Conservation (phyloP, 2,797 vertebrate species). For the Sebastes flavidus region DNA sequence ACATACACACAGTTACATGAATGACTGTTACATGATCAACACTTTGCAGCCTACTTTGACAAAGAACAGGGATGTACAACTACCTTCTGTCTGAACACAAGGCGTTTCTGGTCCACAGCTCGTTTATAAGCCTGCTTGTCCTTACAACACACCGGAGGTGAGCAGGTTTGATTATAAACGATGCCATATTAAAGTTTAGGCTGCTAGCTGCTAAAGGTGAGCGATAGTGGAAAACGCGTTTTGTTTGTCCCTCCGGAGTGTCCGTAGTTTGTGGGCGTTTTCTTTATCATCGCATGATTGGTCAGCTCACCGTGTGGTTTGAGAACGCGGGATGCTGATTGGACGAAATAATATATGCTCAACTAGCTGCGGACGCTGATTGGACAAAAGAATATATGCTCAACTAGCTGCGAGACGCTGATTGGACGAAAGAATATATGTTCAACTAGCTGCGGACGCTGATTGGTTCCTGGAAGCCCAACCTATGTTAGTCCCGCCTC, state of each 20-base stretch:
- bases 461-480: conserved; percentile 64
- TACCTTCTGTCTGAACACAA: conserved; percentile 71
- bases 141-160: conserved; percentile 47
- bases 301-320: conserved; percentile 44
- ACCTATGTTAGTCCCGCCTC: neutral
- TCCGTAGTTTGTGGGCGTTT: conserved; percentile 67
- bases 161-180: conserved; percentile 45
- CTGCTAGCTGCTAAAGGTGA: neutral
- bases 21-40: neutral
- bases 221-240: rapidly evolving
- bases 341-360: conserved; percentile 36
- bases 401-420: neutral
- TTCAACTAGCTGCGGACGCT: too few relatives aligned
- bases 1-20: neutral
- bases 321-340: conserved; percentile 49
- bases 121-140: conserved; percentile 37
- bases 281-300: conserved; percentile 68
- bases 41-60: neutral
- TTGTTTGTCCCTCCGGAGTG: conserved; percentile 57
- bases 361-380: conserved; percentile 36
- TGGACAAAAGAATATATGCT: conserved; percentile 50
- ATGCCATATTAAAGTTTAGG: conserved; percentile 60
- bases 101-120: conserved; percentile 8
- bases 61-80: neutral
- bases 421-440: conserved; percentile 66